Evolutionary conservation across 2,797 vertebrate genomes (phyloP), one percentile per base, ranked within the genome.

Genomic region (Pyrocephalus nanus): DNA sequence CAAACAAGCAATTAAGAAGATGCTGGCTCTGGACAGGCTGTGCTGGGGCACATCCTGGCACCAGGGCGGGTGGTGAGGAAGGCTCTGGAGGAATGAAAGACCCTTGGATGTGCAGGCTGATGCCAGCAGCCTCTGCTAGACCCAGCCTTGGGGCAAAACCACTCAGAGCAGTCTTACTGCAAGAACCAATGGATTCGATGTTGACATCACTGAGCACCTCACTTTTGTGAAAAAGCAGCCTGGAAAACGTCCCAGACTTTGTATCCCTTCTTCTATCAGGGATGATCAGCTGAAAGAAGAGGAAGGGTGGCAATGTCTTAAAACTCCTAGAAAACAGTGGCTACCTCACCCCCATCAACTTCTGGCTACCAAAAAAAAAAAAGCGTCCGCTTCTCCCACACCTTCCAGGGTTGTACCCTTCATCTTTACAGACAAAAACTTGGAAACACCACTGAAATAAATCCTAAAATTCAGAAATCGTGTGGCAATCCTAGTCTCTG

Each of bases 31-130:
- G 69, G 62, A 32, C 48, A 62, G 62, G 47, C 38, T 29, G 80
- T 69, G 42, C 66, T 43, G 23, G 16, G 32, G 62, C 29, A 42
- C 29, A 42, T 25, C 2, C 1, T 0, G 1, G 36, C 3, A 0
- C 74, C 3, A 3, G 54, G 30, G 19, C 27, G 58, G 32, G 21
- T 4, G 11, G 53, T 2, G 5, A 57, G 51, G 32, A 66, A 74
- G 29, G 67, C 47, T 71, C 42, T n/a, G 30, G 26, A 73, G 70
- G 42, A 77, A 32, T 14, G 27, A 66, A 47, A 57, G 48, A 27
- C n/a, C 21, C 27, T 76, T 0, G 0, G 55, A 51, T 47, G 27
- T 38, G 50, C 54, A 72, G 58, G 50, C 14, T 79, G 19, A 60
- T 84, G 30, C 42, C 65, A 87, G 32, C 25, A 70, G 70, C 16